These are phyloP conservation scores for Pristiophorus japonicus DNA, from an alignment of 2,113 vertebrate genomes.

Conservation along the genomic window DNA sequence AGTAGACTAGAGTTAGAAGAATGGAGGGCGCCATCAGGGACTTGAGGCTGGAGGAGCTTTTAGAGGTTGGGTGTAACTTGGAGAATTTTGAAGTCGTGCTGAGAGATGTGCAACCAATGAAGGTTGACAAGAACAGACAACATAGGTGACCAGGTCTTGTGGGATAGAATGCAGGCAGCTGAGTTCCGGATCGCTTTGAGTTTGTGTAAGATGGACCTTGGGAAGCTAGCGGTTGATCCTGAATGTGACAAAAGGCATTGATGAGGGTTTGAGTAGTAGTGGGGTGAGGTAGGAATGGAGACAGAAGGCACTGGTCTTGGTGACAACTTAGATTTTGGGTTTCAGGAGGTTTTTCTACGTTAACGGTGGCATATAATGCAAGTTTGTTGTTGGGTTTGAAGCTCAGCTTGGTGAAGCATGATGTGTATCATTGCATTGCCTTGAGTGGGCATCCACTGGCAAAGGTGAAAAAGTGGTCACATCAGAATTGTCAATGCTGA, in stretches of 20 bases:
- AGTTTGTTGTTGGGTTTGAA: not conserved
- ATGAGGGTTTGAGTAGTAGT: not conserved
- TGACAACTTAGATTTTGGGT: not conserved
- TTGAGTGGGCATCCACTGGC: not conserved
- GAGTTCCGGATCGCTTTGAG: not conserved
- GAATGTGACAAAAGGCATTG: not conserved
- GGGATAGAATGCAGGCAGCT: not conserved
- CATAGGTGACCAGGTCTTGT: not conserved
- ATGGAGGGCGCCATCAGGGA: not conserved
- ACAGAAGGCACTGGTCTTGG: not conserved
- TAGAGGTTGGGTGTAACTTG: not conserved
- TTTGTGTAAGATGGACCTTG: not conserved
- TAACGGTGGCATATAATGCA: not conserved
- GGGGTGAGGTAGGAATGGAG: not conserved
- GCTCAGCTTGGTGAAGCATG: not conserved
- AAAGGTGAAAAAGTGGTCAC: not conserved
- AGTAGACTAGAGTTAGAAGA: not conserved
- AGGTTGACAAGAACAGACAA: not conserved
- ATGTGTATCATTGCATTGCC: not conserved
- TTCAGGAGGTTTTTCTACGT: not conserved
- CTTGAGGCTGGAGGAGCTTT: not conserved
- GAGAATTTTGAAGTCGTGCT: not conserved
- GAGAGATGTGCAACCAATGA: not conserved
- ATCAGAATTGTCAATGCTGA: not conserved
- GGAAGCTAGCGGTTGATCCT: not conserved